Base-by-base conservation (phyloP, 2,797 vertebrate genomes). In the Fistularia tabacaria region DNA sequence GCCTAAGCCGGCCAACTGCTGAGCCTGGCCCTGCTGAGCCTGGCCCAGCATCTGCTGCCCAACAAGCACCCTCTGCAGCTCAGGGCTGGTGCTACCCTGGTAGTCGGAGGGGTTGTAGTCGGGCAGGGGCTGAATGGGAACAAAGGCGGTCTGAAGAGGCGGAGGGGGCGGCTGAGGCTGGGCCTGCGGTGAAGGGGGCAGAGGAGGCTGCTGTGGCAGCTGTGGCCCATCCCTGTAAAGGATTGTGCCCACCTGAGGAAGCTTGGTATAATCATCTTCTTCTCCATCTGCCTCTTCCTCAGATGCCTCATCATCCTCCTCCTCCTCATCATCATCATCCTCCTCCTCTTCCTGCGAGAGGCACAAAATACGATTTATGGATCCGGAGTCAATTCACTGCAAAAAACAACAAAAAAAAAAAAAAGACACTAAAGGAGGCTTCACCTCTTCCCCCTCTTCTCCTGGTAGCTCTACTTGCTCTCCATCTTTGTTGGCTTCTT, bases 11-110 rank as follows among this genome's bases (percentile, higher is more conserved):
- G 59, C 44, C 43, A 92, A 86, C 85, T 91, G 92, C 59, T 92
- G 92, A 82, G 89, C 88, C 73, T 91, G 90, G 69, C 85, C 91
- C 57, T 80, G 82, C 58, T 91, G 91, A 85, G 87, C 92, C 83
- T 93, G 93, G 74, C 92, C 92, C 85, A 93, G 89, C 78, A 93
- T 93, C 81, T 94, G 94, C 88, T 93, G 93, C 66, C 95, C 93
- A 81, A 93, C 91, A 89, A 96, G 87, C 77, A 94, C 90, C 91
- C 94, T 93, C 87, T 97, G 93, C 81, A 97, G 92, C 88, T 98
- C 95, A 63, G 94, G 91, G 86, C 93, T 93, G 82, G 92, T 93
- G 76, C 90, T 93, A 66, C 92, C 93, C 50, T 90, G 91, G 87
- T 94, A 96, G 85, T 96, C 90, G 15, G 93, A 92, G 68, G 92